These are phyloP conservation scores for Ispidina picta DNA, from an alignment of 2,797 vertebrate genomes.

Conservation along the genomic window DNA sequence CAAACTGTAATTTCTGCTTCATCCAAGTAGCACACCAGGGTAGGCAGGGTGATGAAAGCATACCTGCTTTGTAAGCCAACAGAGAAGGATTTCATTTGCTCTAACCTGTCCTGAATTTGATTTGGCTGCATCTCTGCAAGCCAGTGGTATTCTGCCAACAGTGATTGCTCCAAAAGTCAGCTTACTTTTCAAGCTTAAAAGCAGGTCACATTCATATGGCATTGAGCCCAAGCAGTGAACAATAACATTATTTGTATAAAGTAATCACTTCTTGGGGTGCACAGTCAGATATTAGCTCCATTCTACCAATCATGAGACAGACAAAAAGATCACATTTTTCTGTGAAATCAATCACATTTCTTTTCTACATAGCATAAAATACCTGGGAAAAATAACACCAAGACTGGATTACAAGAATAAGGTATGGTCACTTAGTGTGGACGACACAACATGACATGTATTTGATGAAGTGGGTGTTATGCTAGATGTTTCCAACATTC, in stretches of 20 bases:
- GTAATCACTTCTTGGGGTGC: fast-evolving
- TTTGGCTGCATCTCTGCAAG: background rate
- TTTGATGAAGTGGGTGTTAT: background rate
- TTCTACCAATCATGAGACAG: background rate
- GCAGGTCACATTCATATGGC: background rate
- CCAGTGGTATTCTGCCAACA: background rate
- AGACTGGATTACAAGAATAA: background rate
- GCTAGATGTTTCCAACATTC: background rate
- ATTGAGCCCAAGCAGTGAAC: background rate
- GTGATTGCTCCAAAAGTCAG: background rate
- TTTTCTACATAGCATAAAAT: background rate
- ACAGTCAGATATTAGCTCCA: background rate
- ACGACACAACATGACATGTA: background rate
- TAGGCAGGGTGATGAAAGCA: background rate
- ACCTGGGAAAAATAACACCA: background rate
- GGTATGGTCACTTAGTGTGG: background rate
- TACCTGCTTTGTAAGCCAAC: background rate
- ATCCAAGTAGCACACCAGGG: background rate
- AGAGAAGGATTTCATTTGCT: background rate
- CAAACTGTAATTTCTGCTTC: background rate
- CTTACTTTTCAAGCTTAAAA: background rate
- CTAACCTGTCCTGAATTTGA: background rate
- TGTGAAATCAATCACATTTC: background rate
- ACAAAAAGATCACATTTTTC: background rate
- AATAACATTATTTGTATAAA: background rate